These are phyloP conservation scores for Chitala chitala DNA, from an alignment of 2,113 vertebrate species.

Conservation along the genomic window DNA sequence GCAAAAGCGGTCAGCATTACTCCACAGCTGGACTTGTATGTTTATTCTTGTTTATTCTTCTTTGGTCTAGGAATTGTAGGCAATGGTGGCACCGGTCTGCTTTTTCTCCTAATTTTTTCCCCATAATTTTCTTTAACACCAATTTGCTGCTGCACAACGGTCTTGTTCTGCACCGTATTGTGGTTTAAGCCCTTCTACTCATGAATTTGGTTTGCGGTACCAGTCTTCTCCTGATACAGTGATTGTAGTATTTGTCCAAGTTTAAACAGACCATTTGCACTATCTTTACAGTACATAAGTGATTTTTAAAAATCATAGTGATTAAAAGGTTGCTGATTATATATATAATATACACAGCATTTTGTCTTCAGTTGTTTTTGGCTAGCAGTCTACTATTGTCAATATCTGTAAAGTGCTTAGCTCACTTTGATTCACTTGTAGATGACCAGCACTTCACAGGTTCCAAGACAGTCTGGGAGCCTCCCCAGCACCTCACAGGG, in stretches of 20 bases:
- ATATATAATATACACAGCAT: neutral
- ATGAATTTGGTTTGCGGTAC: neutral
- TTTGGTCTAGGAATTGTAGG: neutral
- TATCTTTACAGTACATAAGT: neutral
- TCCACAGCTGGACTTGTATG: no score
- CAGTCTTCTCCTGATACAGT: neutral
- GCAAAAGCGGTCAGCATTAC: no score
- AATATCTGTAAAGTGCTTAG: constrained; percentile 1
- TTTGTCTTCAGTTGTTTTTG: neutral
- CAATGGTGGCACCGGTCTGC: neutral
- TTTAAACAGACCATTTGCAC: neutral
- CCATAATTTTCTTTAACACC: no score
- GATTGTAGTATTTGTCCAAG: neutral
- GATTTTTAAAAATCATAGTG: neutral
- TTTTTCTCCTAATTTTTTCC: no score
- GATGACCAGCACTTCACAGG: constrained; percentile 20
- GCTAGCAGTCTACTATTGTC: neutral
- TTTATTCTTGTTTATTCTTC: no score
- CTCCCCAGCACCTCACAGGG: neutral
- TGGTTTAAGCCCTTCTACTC: no score
- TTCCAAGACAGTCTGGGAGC: neutral
- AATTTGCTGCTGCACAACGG: no score
- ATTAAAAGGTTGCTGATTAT: neutral
- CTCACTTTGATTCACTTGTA: neutral
- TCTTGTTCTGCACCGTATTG: neutral